Conservation (phyloP, 2,113 vertebrate genomes). For the Cavia porcellus region DNA sequence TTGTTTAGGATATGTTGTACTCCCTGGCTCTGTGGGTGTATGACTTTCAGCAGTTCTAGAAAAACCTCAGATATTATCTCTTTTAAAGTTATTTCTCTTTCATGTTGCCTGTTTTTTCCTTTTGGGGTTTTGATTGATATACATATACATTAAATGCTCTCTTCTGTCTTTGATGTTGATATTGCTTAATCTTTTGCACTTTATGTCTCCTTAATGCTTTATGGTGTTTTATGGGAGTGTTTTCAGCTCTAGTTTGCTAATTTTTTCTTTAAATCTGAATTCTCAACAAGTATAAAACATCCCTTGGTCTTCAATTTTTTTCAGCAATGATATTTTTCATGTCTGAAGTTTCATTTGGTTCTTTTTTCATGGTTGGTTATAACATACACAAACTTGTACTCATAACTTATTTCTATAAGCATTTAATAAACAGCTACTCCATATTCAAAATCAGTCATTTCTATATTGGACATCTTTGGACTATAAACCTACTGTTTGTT, state of each 20-base stretch:
- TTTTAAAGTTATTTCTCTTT: neutral
- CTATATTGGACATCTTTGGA: neutral
- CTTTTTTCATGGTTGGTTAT: neutral
- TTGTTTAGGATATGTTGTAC: neutral
- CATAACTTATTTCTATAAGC: neutral
- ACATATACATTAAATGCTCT: neutral
- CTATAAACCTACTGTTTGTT: neutral
- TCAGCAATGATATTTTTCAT: neutral
- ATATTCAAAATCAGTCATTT: neutral
- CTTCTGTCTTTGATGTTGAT: neutral
- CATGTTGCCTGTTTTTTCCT: neutral
- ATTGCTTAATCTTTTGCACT: neutral
- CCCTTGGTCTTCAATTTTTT: neutral
- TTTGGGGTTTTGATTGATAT: neutral
- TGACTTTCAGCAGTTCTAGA: neutral
- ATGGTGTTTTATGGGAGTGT: neutral
- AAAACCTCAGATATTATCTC: neutral
- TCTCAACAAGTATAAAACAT: neutral
- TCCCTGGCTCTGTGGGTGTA: neutral
- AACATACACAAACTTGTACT: neutral
- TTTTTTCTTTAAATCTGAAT: neutral
- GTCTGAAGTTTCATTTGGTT: neutral
- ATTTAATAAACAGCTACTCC: neutral
- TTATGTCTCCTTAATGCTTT: neutral
- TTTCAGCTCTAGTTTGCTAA: neutral